These are phyloP conservation scores for Pelosia muscerda DNA, from an alignment of 2,888 invertebrate genomes.

Conservation along the genomic window DNA sequence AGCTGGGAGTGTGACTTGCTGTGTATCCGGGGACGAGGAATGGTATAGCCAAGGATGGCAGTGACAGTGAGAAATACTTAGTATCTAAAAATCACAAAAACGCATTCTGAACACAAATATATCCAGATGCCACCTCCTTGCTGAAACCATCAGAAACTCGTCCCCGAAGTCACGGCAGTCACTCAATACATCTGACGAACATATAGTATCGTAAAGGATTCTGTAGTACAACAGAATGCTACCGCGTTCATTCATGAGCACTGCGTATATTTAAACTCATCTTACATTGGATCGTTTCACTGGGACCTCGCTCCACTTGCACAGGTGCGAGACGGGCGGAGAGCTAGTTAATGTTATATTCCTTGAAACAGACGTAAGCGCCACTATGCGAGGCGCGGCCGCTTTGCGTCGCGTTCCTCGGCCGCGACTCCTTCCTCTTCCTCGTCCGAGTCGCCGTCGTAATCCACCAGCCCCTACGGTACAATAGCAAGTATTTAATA, in stretches of 20 bases:
- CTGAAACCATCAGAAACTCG: constrained; percentile 24
- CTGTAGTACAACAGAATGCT: constrained; percentile 21
- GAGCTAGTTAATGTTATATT: constrained; percentile 67
- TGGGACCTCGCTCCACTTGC: constrained; percentile 56
- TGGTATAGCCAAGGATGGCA: constrained; percentile 35
- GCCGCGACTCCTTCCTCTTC: constrained; percentile 89
- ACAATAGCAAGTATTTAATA: background rate
- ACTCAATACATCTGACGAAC: constrained; percentile 11
- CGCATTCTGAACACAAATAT: constrained; percentile 20
- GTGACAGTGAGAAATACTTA: constrained; percentile 41
- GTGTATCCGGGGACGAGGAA: constrained; percentile 20
- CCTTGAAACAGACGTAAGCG: constrained; percentile 65
- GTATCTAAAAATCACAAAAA: constrained; percentile 47
- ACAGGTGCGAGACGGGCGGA: constrained; percentile 67
- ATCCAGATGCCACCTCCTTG: constrained; percentile 18
- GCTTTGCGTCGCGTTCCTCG: constrained; percentile 88
- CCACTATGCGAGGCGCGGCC: constrained; percentile 92
- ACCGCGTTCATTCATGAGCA: constrained; percentile 41
- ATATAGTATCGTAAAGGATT: constrained; percentile 22
- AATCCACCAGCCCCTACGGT: constrained; percentile 96
- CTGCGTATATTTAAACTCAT: constrained; percentile 43
- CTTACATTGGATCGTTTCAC: constrained; percentile 57
- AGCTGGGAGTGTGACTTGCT: constrained; percentile 21
- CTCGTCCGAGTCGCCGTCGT: constrained; percentile 98
- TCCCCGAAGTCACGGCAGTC: constrained; percentile 21